A percentile compares a stretch with the other conserved stretches of the same genome.
Conservation (phyloP, 2,797 vertebrate genomes). For the Gila robusta region DNA sequence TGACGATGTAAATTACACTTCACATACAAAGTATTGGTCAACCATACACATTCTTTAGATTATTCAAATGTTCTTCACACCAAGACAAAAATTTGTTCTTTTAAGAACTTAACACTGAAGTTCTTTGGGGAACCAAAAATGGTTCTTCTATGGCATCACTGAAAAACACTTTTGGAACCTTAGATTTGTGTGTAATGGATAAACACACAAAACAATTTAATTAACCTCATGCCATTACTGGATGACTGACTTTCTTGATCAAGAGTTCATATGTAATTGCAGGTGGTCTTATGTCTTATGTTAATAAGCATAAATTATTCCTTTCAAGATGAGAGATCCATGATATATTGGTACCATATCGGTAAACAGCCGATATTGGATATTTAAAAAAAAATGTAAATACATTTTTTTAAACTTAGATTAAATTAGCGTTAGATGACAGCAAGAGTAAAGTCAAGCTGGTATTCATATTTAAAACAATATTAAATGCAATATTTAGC, state of each 20-base stretch:
- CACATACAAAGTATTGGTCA: not conserved
- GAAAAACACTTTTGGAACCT: too few species aligned
- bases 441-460: too few species aligned
- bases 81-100: not conserved
- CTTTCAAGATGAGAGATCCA: not conserved
- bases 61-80: not conserved
- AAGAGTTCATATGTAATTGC: not conserved
- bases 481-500: not conserved
- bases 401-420: not conserved
- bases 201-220: not conserved
- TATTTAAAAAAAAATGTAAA: too few species aligned
- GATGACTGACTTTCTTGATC: not conserved
- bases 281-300: not conserved
- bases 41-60: not conserved
- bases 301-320: not conserved
- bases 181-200: too few species aligned
- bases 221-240: not conserved
- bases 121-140: not conserved
- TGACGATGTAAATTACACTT: not conserved
- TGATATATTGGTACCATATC: not conserved
- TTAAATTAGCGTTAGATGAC: too few species aligned
- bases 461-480: not conserved
- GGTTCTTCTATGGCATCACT: too few species aligned
- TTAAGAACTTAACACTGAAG: not conserved
- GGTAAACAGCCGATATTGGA: not conserved